Percentiles rank a stretch among this genome's conserved stretches.
These are phyloP conservation scores for Platorchestia sp. DNA, from an alignment of 1,140 invertebrate genomes.

Conservation along the genomic window DNA sequence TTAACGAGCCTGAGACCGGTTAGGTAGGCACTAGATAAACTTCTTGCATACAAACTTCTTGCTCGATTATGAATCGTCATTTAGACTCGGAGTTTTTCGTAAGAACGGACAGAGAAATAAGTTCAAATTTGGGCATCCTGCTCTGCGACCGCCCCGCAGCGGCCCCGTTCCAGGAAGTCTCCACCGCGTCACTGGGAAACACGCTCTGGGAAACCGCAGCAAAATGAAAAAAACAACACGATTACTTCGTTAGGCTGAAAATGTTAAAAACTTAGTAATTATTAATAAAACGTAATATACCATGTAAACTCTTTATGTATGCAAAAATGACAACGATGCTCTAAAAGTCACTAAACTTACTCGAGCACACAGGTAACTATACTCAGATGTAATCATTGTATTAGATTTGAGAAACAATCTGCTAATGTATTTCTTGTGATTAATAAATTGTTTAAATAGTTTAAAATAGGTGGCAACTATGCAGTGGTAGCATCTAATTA, in stretches of 20 bases:
- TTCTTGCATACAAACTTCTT: neutral
- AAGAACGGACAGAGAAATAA: neutral
- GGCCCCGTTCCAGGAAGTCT: neutral
- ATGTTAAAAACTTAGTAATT: too few relatives aligned
- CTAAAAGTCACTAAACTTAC: neutral
- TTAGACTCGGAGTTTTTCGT: neutral
- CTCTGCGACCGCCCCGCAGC: too few relatives aligned
- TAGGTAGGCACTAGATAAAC: neutral
- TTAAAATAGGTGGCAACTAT: too few relatives aligned
- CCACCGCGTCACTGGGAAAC: neutral
- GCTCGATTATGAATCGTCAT: neutral
- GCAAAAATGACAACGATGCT: neutral
- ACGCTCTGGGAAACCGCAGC: neutral
- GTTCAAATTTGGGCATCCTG: neutral
- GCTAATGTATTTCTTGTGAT: neutral
- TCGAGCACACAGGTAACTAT: neutral
- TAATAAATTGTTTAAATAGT: neutral
- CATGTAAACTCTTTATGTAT: neutral
- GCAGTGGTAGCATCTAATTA: too few relatives aligned
- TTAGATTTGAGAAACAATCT: neutral
- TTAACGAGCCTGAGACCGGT: neutral
- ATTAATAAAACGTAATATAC: too few relatives aligned
- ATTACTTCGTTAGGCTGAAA: neutral
- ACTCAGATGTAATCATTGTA: neutral
- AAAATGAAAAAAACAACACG: neutral